Evolutionary conservation across 2,113 vertebrate species (phyloP), one percentile per base, ranked within the genome.

Genomic region (Macrotus californicus): DNA sequence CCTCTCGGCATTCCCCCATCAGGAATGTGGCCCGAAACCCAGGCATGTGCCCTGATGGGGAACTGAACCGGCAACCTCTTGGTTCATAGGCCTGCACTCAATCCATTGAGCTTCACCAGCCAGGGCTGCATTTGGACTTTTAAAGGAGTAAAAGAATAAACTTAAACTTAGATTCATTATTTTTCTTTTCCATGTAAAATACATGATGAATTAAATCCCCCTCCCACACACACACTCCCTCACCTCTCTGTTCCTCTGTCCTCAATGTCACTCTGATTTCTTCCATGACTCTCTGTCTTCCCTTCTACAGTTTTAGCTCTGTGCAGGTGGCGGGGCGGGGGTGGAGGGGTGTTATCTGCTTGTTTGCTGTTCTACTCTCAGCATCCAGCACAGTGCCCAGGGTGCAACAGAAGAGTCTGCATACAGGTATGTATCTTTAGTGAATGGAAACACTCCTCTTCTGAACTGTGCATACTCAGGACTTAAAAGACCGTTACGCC

Each of bases 381-480:
- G 89, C 0, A 18, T 18, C 52, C n/a, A 19, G 8, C 31, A 9
- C 50, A 48, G 12, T 18, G 8, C 39, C 70, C 3, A 12, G 64
- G 34, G 31, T 24, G 1, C 2, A n/a, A n/a, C 15, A 52, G 82
- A 22, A 31, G 61, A 48, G n/a, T 18, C 16, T 24, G 6, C n/a
- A 1, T 6, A 7, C 14, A 3, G 1, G 3, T 10, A 4, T 14
- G 7, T 19, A 18, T 56, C 54, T n/a, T 34, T 19, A 39, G 19
- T 6, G 21, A 54, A 39, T 24, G 41, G 59, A 52, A 85, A 64
- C 54, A 21, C 41, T 61, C 6, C 2, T 21, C 24, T 72, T 43
- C 50, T 69, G 61, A 77, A 46, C 11, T 22, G 36, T 54, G 76
- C 72, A 2, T 64, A 22, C 31, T 34, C 73, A 3, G n/a, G 61